Evolutionary conservation across 30 jellyfish, hydroid and myxozoan genomes (phyloP), one percentile per base, ranked within the genome.

Genomic region (Hydractinia symbiolongicarpus): DNA sequence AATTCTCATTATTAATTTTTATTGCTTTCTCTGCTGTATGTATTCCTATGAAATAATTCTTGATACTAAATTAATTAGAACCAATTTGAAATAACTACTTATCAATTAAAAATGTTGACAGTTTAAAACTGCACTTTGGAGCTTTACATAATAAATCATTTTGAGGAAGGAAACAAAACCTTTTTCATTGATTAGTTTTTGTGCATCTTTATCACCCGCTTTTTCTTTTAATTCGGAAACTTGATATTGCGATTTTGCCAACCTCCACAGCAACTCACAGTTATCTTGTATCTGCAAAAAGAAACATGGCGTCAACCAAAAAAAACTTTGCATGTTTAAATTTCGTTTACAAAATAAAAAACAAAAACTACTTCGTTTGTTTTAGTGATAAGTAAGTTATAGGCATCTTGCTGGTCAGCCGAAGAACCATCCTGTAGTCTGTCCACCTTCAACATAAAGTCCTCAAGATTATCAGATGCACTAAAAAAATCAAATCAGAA

Each of bases 251-350:
- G 97, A 85, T 73, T 88, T 89, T 49, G 93, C 86, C 52, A 79
- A 81, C 74, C 97, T 76, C 97, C 97, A 89, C 44, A 89, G 51
- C 6, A 89, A 64, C 17, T 89, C 97, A 84, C 88, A 77, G 61
- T 66, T 82, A 7, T 62, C 81, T n/a, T 54, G 81, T 40, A 79
- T 40, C 96, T 87, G 54, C 16, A 57, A 5, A 20, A 52, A 5
- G 1, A 55, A 8, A 79, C 5, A 79, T 15, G 10, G 50, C 8
- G 8, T 7, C 81, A 16, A 7, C 15, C 1, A 30, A 30, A 30
- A 30, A 30, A 30, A 2, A 30, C 44, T 30, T 2, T 30, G 44
- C 2, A 30, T 30, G 2, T 30, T 30, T 30, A 30, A 30, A 30
- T 30, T 30, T 30, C 2, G 44, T 30, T 1, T 30, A 30, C 44